These are phyloP conservation scores for Drosophila putrida DNA, from an alignment of 2,888 invertebrate species.

Conservation along the genomic window DNA sequence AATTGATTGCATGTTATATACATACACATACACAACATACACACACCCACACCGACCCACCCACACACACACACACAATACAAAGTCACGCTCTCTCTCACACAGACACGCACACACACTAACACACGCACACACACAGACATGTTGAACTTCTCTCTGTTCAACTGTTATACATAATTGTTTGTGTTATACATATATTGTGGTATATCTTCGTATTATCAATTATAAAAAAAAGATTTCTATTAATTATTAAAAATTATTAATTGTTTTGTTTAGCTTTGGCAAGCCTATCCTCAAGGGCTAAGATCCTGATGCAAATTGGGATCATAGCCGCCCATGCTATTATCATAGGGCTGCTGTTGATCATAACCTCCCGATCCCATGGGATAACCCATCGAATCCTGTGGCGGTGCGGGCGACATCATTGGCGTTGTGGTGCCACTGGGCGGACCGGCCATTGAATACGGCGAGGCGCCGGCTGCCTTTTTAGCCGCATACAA, in stretches of 20 bases:
- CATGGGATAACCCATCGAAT: slow-evolving; percentile 97
- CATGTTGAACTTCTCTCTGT: neutral
- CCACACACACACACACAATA: slow-evolving; percentile 4
- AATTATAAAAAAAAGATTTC: slow-evolving; percentile 44
- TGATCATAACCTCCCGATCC: slow-evolving; percentile 96
- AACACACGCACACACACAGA: slow-evolving; percentile 20
- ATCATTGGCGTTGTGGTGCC: slow-evolving; percentile 97
- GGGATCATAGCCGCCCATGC: slow-evolving; percentile 96
- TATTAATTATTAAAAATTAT: slow-evolving; percentile 38
- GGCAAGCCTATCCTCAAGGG: slow-evolving; percentile 86
- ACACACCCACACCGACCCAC: neutral
- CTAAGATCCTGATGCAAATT: slow-evolving; percentile 94
- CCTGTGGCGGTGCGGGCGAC: slow-evolving; percentile 96
- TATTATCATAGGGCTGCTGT: slow-evolving; percentile 94
- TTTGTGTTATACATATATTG: slow-evolving; percentile 5
- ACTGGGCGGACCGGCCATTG: slow-evolving; percentile 94
- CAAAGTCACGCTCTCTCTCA: neutral
- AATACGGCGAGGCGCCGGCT: slow-evolving; percentile 95
- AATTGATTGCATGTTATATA: slow-evolving; percentile 62
- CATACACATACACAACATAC: slow-evolving; percentile 29
- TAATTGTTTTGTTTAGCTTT: slow-evolving; percentile 40
- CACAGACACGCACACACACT: slow-evolving; percentile 18
- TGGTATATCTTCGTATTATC: neutral
- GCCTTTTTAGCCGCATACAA: slow-evolving; percentile 99
- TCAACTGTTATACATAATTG: slow-evolving; percentile 10